A percentile compares a stretch with the other conserved stretches of the same genome.
These are phyloP conservation scores for Stegastes partitus DNA, from an alignment of 2,113 vertebrate genomes.

Conservation along the genomic window DNA sequence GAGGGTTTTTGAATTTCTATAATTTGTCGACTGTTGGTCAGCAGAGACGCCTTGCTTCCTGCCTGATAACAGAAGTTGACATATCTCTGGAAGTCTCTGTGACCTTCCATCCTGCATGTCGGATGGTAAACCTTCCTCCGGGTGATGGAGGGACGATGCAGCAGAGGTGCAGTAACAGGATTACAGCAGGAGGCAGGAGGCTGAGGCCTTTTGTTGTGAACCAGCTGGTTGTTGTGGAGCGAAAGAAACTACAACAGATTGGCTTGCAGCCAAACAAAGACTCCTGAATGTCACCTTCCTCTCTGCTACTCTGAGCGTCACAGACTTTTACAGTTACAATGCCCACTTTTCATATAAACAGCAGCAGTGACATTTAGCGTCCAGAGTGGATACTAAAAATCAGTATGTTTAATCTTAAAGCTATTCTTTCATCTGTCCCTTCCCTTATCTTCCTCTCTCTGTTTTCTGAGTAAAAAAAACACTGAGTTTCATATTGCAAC, in stretches of 20 bases:
- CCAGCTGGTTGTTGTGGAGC: not conserved
- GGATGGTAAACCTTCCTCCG: not conserved
- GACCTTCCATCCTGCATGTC: slow-evolving; percentile 25
- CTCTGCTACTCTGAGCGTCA: not conserved
- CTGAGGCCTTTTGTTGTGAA: not conserved
- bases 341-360: not conserved
- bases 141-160: slow-evolving; percentile 8
- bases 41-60: not conserved
- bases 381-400: not conserved
- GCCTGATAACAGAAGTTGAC: not conserved
- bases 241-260: slow-evolving; percentile 27
- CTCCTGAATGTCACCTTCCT: slow-evolving; percentile 42
- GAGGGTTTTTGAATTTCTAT: no score
- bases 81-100: not conserved
- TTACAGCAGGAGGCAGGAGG: slow-evolving; percentile 28
- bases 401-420: not conserved
- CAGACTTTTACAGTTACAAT: not conserved
- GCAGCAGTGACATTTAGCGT: not conserved
- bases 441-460: not conserved
- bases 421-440: not conserved
- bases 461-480: no score
- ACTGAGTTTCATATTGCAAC: no score
- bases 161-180: slow-evolving; percentile 44
- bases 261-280: slow-evolving; percentile 24
- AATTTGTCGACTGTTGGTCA: slow-evolving; percentile 3